Percentiles rank a stretch among this genome's conserved stretches.
Conservation (phyloP, 2,113 vertebrate species). For the Pristiophorus japonicus region DNA sequence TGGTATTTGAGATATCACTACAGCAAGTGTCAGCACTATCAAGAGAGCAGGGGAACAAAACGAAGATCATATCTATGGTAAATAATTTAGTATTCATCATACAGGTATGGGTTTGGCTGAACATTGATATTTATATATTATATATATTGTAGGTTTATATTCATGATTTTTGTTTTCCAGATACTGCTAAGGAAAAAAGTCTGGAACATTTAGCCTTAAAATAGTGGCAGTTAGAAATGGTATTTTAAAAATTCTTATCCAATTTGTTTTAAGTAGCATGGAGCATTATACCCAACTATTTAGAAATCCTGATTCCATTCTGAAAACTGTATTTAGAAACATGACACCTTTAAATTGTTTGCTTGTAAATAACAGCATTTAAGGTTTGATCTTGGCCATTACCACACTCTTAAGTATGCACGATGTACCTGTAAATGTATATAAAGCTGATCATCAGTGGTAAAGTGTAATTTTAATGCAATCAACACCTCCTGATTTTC, state of each 20-base stretch:
- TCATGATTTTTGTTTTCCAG: neutral
- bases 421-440: slow-evolving; percentile 7
- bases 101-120: neutral
- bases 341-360: neutral
- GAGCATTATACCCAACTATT: neutral
- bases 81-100: neutral
- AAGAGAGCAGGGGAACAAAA: neutral
- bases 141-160: neutral
- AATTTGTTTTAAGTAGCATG: neutral
- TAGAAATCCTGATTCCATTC: neutral
- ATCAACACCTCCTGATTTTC: slow-evolving; percentile 13
- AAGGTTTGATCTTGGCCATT: neutral
- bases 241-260: neutral
- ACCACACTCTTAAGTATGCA: neutral
- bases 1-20: neutral
- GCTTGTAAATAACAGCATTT: neutral
- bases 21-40: neutral
- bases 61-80: neutral
- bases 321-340: neutral
- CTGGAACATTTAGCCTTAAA: neutral
- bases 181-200: neutral
- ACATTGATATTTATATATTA: neutral
- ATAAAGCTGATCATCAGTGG: neutral
- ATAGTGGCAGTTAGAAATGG: neutral
- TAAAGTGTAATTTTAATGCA: neutral